These are phyloP conservation scores for Drosophila elegans DNA, from an alignment of 1,140 invertebrate species.

Conservation along the genomic window DNA sequence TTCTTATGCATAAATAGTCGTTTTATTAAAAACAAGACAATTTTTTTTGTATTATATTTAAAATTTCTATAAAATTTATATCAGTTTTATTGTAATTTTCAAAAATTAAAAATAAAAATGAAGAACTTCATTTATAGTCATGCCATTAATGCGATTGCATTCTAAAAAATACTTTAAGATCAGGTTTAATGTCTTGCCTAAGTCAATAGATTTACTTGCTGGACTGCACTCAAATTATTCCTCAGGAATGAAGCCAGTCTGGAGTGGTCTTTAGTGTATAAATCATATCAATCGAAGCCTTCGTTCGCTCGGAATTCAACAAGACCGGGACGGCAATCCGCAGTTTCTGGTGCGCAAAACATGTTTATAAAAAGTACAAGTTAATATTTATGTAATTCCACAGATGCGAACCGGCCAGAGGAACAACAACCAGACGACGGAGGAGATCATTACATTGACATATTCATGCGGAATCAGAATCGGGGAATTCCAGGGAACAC, in stretches of 20 bases:
- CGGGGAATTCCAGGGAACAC: slow-evolving; percentile 56
- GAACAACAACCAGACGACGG: slow-evolving; percentile 11
- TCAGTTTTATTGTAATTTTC: not conserved
- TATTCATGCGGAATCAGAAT: slow-evolving; percentile 64
- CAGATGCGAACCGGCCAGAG: slow-evolving; percentile 49
- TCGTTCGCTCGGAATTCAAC: slow-evolving; percentile 26
- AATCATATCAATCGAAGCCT: slow-evolving; percentile 68
- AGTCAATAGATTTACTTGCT: slow-evolving; percentile 7
- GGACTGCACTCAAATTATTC: slow-evolving; percentile 3
- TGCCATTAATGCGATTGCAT: not conserved
- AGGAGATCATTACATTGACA: slow-evolving; percentile 79
- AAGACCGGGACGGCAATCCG: slow-evolving; percentile 8
- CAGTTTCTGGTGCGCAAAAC: slow-evolving; percentile 42
- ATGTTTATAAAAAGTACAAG: slow-evolving; percentile 82
- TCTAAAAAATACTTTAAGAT: not conserved
- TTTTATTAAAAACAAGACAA: no score
- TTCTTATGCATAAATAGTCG: no score
- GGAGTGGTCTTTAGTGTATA: slow-evolving; percentile 55
- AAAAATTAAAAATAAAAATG: not conserved
- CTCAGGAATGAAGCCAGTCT: slow-evolving; percentile 7
- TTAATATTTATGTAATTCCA: slow-evolving; percentile 81
- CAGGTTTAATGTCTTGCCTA: not conserved
- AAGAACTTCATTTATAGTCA: not conserved
- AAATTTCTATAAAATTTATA: no score
- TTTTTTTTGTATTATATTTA: no score